Conservation (phyloP, 2,113 vertebrate genomes). For the Grammomys surdaster region DNA sequence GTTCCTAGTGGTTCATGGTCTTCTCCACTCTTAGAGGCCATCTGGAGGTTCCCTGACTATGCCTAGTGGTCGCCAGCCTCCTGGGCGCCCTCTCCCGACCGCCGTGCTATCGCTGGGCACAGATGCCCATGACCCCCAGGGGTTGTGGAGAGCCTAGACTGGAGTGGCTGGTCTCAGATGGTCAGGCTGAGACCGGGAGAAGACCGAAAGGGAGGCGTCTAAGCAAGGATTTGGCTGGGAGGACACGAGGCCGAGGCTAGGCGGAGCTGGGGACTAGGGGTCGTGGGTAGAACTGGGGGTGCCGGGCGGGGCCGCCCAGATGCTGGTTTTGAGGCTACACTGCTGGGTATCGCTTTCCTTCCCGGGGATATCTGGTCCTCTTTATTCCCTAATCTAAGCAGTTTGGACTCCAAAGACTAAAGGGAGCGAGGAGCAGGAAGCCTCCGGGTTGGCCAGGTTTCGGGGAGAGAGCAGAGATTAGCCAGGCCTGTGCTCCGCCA, state of each 20-base stretch:
- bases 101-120: background rate
- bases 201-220: background rate
- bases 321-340: background rate
- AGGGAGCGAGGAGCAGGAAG: background rate
- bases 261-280: too few species aligned
- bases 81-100: constrained; percentile 81
- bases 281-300: background rate
- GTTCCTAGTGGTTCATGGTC: rapidly evolving
- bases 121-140: rapidly evolving
- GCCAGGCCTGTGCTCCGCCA: background rate
- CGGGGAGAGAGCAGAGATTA: background rate
- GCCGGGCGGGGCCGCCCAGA: background rate
- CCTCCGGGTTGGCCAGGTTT: background rate
- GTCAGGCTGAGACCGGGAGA: background rate
- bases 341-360: background rate
- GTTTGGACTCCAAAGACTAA: background rate
- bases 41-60: background rate
- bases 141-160: background rate
- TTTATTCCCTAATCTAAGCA: background rate
- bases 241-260: background rate
- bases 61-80: constrained; percentile 39
- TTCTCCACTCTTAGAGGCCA: background rate
- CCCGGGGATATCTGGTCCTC: background rate
- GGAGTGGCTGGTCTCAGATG: background rate
- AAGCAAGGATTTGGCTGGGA: background rate